phyloP scores from a whole-genome alignment of 2,113 vertebrate genomes.

The Lampris megalopsis region DNA sequence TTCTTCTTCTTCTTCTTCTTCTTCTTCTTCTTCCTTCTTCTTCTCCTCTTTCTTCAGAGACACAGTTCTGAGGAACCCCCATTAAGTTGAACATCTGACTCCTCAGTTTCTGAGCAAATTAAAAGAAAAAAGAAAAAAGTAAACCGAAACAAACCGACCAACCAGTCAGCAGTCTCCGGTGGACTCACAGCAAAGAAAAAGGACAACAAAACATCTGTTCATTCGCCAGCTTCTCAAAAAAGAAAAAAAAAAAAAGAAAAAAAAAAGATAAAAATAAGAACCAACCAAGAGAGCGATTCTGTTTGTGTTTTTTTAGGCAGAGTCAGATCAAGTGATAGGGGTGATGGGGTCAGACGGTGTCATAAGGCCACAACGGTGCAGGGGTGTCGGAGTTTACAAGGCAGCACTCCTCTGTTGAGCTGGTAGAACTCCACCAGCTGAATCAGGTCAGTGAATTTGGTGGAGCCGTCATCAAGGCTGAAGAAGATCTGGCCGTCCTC shows the following conservation, averaged over 20 bases:
- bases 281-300: constrained; percentile 33
- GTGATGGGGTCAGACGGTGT: constrained; percentile 76
- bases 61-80: not conserved
- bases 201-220: constrained; percentile 58
- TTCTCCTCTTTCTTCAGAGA: not conserved
- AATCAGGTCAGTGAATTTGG: constrained; percentile 98
- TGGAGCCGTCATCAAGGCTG: constrained; percentile 96
- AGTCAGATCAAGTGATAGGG: constrained; percentile 69
- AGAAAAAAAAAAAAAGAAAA: constrained; percentile 48
- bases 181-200: constrained; percentile 51
- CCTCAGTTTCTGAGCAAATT: constrained; percentile 51
- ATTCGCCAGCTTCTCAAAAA: constrained; percentile 73
- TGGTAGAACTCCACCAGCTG: constrained; percentile 99
- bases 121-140: too few species aligned
- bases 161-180: constrained; percentile 58
- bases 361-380: constrained; percentile 98
- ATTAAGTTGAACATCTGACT: constrained; percentile 42
- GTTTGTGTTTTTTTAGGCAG: constrained; percentile 65
- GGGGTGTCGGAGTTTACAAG: constrained; percentile 98
- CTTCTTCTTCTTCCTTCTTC: not conserved
- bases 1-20: not conserved
- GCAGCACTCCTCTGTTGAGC: constrained; percentile 97
- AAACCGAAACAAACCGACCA: not conserved
- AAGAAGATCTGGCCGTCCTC: constrained; percentile 96
- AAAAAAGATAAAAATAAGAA: constrained; percentile 8